These are phyloP conservation scores for Corythornis vintsioides DNA, from an alignment of 2,113 vertebrate species.

Conservation along the genomic window DNA sequence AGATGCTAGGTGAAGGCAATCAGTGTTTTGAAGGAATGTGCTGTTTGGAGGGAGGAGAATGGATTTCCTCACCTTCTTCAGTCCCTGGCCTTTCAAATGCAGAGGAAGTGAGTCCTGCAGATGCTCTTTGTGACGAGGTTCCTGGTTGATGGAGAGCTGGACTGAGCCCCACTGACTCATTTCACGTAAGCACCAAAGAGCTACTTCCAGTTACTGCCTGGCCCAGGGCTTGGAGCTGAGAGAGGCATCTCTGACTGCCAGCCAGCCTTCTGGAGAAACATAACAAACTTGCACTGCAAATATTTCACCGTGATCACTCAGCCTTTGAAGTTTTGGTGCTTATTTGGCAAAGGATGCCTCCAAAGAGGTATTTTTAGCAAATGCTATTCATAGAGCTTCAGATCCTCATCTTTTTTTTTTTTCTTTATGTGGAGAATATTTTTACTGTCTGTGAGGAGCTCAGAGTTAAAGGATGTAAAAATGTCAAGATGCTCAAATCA, in stretches of 20 bases:
- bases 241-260: not conserved
- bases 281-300: not conserved
- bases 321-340: slow-evolving; percentile 42
- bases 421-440: not conserved
- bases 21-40: not conserved
- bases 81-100: slow-evolving; percentile 48
- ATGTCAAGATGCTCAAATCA: not conserved
- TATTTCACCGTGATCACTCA: not conserved
- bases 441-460: not conserved
- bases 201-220: slow-evolving; percentile 29
- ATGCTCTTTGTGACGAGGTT: slow-evolving; percentile 38
- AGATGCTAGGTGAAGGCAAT: not conserved
- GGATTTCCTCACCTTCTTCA: not conserved
- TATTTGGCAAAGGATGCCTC: slow-evolving; percentile 12
- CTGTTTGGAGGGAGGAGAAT: slow-evolving; percentile 8
- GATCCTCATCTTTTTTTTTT: not conserved
- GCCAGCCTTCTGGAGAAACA: not conserved
- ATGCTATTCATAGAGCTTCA: not conserved
- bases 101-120: slow-evolving; percentile 45
- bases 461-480: not conserved
- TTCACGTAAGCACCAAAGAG: not conserved
- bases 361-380: slow-evolving; percentile 32
- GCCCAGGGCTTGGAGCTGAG: not conserved
- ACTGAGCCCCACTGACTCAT: not conserved
- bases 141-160: not conserved